phyloP scores from a whole-genome alignment of 2,113 vertebrate species.

The Hyaena hyaena region DNA sequence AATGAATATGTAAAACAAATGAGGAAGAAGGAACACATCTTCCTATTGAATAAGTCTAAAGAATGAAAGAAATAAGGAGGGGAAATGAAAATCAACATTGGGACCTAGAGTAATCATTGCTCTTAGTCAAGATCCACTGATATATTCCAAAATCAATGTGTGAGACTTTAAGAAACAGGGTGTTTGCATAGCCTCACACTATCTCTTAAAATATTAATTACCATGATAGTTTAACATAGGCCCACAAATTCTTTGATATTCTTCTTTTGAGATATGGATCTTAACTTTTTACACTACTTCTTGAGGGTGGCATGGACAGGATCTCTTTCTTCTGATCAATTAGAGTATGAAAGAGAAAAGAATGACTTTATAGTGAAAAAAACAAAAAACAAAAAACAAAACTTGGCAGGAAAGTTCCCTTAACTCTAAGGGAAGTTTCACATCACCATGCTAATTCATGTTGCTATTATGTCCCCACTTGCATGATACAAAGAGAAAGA shows the following conservation, averaged over 20 bases:
- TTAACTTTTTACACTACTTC: neutral
- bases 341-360: neutral
- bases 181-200: neutral
- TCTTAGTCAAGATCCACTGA: neutral
- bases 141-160: neutral
- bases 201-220: neutral
- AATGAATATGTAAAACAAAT: neutral
- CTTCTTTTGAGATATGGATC: neutral
- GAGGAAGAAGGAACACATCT: neutral
- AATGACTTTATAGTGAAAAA: neutral
- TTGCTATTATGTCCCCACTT: neutral
- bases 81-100: neutral
- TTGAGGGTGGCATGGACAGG: neutral
- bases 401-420: neutral
- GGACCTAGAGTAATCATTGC: neutral
- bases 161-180: neutral
- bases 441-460: neutral
- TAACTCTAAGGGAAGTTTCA: neutral
- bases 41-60: neutral
- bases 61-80: neutral
- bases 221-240: neutral
- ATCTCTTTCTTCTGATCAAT: neutral
- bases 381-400: neutral
- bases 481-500: neutral
- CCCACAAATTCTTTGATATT: neutral